phyloP scores from a whole-genome alignment of 2,797 vertebrate genomes.

The Sebastes matsubarae region DNA sequence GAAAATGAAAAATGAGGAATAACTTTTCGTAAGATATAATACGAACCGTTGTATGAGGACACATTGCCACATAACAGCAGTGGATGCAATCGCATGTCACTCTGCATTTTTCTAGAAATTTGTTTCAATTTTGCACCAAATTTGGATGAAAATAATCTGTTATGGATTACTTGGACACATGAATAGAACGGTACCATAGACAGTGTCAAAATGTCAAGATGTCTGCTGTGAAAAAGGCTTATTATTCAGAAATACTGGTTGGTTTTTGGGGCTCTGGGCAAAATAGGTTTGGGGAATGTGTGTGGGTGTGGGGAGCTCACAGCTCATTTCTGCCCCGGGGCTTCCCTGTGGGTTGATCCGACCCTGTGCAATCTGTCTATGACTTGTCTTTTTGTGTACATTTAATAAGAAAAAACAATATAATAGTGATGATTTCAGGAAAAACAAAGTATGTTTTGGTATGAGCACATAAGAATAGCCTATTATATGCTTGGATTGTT shows the following conservation, averaged over 20 bases:
- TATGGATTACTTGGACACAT: neutral
- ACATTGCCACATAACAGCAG: neutral
- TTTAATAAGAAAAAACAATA: neutral
- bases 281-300: neutral
- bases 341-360: neutral
- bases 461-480: neutral
- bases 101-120: neutral
- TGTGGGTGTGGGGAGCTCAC: neutral
- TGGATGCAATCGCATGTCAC: neutral
- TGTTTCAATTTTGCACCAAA: neutral
- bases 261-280: neutral
- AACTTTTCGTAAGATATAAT: fast-evolving
- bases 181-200: neutral
- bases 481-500: neutral
- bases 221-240: neutral
- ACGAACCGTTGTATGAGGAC: too few species aligned
- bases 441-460: neutral
- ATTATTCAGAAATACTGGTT: neutral
- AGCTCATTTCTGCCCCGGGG: neutral
- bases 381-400: neutral
- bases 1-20: too few species aligned
- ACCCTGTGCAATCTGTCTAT: neutral
- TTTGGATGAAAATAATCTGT: neutral
- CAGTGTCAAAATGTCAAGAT: neutral
- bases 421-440: neutral